Evolutionary conservation across 2,113 vertebrate species (phyloP).

Genomic region (Ptilonorhynchus violaceus): DNA sequence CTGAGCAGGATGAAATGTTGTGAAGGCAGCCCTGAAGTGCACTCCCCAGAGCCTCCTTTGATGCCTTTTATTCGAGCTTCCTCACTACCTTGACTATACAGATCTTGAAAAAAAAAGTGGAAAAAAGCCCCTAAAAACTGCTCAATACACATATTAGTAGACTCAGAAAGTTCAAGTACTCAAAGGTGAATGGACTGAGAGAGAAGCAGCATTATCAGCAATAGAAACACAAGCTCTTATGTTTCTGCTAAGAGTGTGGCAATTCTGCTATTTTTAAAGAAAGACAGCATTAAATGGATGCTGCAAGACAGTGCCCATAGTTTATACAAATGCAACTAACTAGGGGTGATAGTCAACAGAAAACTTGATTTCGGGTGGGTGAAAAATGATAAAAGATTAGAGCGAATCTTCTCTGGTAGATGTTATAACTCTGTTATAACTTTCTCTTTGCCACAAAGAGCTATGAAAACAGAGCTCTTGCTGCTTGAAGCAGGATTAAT

Average conservation of each 20-base stretch:
- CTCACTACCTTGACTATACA: neutral
- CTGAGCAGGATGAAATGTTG: neutral
- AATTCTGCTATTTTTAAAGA: neutral
- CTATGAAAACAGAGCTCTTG: neutral
- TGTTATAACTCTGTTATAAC: neutral
- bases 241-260: neutral
- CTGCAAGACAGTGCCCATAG: neutral
- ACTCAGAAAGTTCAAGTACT: neutral
- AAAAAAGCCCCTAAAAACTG: neutral
- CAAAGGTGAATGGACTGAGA: neutral
- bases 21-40: neutral
- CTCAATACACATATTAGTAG: neutral
- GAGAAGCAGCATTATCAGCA: neutral
- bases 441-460: neutral
- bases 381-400: constrained; percentile 16
- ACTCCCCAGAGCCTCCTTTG: neutral
- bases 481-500: neutral
- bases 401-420: constrained; percentile 7
- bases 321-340: constrained; percentile 11
- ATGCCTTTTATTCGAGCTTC: neutral
- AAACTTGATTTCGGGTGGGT: constrained; percentile 43
- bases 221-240: neutral
- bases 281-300: neutral
- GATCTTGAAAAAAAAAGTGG: neutral
- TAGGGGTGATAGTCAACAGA: neutral